phyloP scores from a whole-genome alignment of 2,113 vertebrate species.

The Plotosus lineatus region DNA sequence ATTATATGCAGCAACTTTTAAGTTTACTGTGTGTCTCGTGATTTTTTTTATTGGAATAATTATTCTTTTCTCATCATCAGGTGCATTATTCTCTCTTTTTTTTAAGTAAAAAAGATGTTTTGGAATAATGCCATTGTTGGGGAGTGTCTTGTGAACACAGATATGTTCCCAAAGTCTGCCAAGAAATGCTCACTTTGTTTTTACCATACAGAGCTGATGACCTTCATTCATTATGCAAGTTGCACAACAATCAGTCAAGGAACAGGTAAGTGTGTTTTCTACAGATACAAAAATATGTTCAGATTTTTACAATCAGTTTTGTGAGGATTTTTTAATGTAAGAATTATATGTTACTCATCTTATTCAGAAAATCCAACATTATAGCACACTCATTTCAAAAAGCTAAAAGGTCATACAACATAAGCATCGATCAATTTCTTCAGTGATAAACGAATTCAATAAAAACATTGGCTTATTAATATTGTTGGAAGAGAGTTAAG shows the following conservation, averaged over 20 bases:
- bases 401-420: background rate
- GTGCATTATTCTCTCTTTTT: background rate
- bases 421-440: background rate
- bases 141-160: background rate
- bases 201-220: background rate
- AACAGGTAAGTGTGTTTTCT: constrained; percentile 31
- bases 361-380: background rate
- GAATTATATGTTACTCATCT: background rate
- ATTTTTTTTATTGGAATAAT: background rate
- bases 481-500: background rate
- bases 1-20: background rate
- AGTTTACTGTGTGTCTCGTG: background rate
- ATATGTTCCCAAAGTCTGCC: background rate
- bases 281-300: too few species aligned
- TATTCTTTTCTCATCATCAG: background rate
- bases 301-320: too few species aligned
- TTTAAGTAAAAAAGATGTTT: background rate
- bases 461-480: background rate
- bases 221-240: background rate
- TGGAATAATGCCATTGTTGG: background rate
- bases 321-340: background rate
- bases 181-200: background rate
- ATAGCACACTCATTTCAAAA: background rate
- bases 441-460: background rate
- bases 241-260: background rate